Evolutionary conservation across 2,888 invertebrate species (phyloP).

Genomic region (Priocnemis perturbator): DNA sequence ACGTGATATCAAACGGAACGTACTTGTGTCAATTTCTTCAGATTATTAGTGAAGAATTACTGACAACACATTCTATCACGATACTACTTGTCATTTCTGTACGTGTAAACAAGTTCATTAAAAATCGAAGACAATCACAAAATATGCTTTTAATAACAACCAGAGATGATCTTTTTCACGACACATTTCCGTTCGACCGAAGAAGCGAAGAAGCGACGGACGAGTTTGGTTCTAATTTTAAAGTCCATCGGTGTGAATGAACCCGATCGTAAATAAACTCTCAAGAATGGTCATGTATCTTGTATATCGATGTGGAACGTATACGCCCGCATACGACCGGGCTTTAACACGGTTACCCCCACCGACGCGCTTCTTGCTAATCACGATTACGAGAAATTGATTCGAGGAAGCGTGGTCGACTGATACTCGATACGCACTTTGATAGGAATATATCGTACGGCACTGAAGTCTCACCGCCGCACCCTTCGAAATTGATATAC

Average conservation of each 20-base stretch:
- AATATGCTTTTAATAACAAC: too few relatives aligned
- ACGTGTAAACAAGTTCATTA: too few relatives aligned
- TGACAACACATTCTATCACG: too few relatives aligned
- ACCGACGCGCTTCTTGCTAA: slow-evolving; percentile 28
- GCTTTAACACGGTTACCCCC: slow-evolving; percentile 15
- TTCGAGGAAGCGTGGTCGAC: slow-evolving; percentile 29
- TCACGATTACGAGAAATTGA: slow-evolving; percentile 13
- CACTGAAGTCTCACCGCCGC: slow-evolving; percentile 8
- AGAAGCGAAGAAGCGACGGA: too few relatives aligned
- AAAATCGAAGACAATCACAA: too few relatives aligned
- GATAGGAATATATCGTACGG: slow-evolving; percentile 18
- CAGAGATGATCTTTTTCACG: too few relatives aligned
- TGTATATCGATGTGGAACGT: too few relatives aligned
- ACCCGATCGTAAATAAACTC: slow-evolving; percentile 23
- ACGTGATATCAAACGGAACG: too few relatives aligned
- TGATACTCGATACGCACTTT: slow-evolving; percentile 27
- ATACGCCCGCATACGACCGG: background rate
- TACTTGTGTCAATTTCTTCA: too few relatives aligned
- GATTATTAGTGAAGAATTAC: too few relatives aligned
- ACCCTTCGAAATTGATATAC: background rate
- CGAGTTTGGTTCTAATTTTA: slow-evolving; percentile 20
- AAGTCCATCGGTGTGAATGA: slow-evolving; percentile 1
- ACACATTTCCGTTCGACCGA: too few relatives aligned
- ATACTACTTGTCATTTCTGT: too few relatives aligned
- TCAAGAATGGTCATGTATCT: slow-evolving; percentile 9